A percentile compares a stretch with the other conserved stretches of the same genome.
Evolutionary conservation across 2,888 invertebrate species (phyloP).

Genomic region (Epinotia bilunana): DNA sequence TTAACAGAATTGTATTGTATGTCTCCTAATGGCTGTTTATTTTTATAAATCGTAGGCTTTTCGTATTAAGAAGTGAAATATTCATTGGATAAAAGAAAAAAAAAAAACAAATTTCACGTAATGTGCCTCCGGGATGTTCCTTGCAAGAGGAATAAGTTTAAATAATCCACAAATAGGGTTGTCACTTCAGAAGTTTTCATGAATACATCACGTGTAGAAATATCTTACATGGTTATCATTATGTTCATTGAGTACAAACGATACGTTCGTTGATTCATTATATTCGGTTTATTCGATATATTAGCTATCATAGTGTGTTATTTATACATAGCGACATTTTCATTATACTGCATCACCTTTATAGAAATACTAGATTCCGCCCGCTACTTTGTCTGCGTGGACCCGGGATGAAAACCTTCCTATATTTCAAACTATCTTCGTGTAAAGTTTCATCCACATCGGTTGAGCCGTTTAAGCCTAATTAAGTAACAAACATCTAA

Average conservation of each 20-base stretch:
- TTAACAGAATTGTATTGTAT: conserved; percentile 11
- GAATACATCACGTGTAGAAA: background rate
- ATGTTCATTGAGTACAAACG: background rate
- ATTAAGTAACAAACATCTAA: too few species aligned
- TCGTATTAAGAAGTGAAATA: conserved; percentile 40
- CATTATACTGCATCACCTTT: background rate
- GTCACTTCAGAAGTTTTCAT: background rate
- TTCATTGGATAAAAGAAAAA: conserved; percentile 54
- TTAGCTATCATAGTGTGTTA: too few species aligned
- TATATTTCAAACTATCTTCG: too few species aligned
- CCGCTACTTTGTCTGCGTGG: too few species aligned
- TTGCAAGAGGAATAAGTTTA: conserved; percentile 71
- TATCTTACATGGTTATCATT: background rate
- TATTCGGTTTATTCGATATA: too few species aligned
- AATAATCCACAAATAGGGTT: conserved; percentile 60
- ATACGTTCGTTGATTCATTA: background rate
- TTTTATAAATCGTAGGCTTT: conserved; percentile 34
- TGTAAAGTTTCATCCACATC: too few species aligned
- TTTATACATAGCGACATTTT: background rate
- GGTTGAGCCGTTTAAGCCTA: too few species aligned
- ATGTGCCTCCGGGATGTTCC: conserved; percentile 62
- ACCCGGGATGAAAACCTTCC: too few species aligned
- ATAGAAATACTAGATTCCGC: background rate
- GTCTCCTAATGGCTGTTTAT: conserved; percentile 12
- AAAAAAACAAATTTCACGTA: conserved; percentile 59